phyloP scores from a whole-genome alignment of 1,140 invertebrate species.

The Solenopsis fugax region DNA sequence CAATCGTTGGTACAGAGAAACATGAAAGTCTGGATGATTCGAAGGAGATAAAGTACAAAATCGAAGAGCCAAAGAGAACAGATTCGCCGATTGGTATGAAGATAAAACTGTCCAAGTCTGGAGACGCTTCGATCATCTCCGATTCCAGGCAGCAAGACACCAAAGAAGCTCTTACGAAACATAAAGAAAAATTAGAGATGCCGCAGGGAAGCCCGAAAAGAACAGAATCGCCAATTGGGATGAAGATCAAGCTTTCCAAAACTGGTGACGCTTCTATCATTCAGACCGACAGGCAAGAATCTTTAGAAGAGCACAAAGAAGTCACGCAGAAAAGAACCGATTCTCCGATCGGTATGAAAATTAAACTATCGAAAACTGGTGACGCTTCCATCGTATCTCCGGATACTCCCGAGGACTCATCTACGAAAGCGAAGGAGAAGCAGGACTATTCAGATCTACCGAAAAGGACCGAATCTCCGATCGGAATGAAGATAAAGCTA shows the following conservation, averaged over 20 bases:
- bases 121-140: slow-evolving; percentile 79
- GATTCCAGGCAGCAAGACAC: slow-evolving; percentile 73
- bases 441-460: slow-evolving; percentile 71
- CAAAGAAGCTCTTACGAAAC: slow-evolving; percentile 71
- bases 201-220: slow-evolving; percentile 72
- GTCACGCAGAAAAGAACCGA: slow-evolving; percentile 76
- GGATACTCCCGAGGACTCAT: slow-evolving; percentile 67
- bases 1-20: slow-evolving; percentile 76
- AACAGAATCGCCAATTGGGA: slow-evolving; percentile 79
- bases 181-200: slow-evolving; percentile 75
- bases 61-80: slow-evolving; percentile 78
- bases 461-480: slow-evolving; percentile 81
- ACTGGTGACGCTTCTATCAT: slow-evolving; percentile 80
- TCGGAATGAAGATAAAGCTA: slow-evolving; percentile 84
- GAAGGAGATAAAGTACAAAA: slow-evolving; percentile 77
- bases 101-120: slow-evolving; percentile 83
- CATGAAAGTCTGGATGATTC: slow-evolving; percentile 72
- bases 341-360: slow-evolving; percentile 85
- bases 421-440: slow-evolving; percentile 72
- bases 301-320: slow-evolving; percentile 71
- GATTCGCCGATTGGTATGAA: slow-evolving; percentile 85
- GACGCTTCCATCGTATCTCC: slow-evolving; percentile 84
- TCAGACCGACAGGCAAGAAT: slow-evolving; percentile 76
- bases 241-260: slow-evolving; percentile 82
- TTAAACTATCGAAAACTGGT: slow-evolving; percentile 84